Percentiles rank a stretch among this genome's conserved stretches.
These are phyloP conservation scores for Aphidius gifuensis DNA, from an alignment of 1,140 invertebrate genomes.

Conservation along the genomic window DNA sequence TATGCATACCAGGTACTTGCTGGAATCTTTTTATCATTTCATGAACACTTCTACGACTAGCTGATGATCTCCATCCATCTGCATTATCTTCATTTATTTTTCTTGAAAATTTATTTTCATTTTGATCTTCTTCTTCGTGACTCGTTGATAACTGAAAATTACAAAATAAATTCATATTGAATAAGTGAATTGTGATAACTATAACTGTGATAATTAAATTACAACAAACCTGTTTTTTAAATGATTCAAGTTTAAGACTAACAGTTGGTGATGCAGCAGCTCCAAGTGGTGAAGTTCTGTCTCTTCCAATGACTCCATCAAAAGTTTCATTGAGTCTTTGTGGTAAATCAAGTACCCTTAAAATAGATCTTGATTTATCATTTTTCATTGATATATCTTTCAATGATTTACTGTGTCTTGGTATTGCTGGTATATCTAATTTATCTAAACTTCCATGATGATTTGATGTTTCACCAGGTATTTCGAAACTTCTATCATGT, in stretches of 20 bases:
- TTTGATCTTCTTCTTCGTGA: slow-evolving; percentile 26
- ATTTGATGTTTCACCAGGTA: slow-evolving; percentile 35
- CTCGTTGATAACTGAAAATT: slow-evolving; percentile 20
- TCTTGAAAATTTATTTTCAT: slow-evolving; percentile 16
- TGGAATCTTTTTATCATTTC: slow-evolving; percentile 49
- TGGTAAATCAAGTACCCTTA: slow-evolving; percentile 35
- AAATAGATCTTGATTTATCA: slow-evolving; percentile 26
- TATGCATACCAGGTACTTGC: slow-evolving; percentile 43
- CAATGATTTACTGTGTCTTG: slow-evolving; percentile 41
- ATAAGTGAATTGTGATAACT: slow-evolving; percentile 3
- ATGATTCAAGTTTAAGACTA: slow-evolving; percentile 32
- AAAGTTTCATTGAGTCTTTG: slow-evolving; percentile 43
- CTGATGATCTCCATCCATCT: slow-evolving; percentile 34
- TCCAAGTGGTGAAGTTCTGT: slow-evolving; percentile 34
- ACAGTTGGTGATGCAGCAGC: slow-evolving; percentile 34
- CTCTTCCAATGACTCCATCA: slow-evolving; percentile 38
- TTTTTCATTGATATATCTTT: slow-evolving; percentile 39
- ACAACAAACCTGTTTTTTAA: slow-evolving; percentile 29
- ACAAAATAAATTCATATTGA: slow-evolving; percentile 18
- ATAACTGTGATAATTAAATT: neutral
- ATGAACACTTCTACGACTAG: slow-evolving; percentile 42
- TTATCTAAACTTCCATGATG: slow-evolving; percentile 56
- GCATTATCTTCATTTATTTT: slow-evolving; percentile 33
- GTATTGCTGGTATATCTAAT: slow-evolving; percentile 56
- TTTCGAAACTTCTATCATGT: slow-evolving; percentile 40